Evolutionary conservation across 2,888 invertebrate genomes (phyloP), one percentile per base, ranked within the genome.

Genomic region (Melanargia galathea): DNA sequence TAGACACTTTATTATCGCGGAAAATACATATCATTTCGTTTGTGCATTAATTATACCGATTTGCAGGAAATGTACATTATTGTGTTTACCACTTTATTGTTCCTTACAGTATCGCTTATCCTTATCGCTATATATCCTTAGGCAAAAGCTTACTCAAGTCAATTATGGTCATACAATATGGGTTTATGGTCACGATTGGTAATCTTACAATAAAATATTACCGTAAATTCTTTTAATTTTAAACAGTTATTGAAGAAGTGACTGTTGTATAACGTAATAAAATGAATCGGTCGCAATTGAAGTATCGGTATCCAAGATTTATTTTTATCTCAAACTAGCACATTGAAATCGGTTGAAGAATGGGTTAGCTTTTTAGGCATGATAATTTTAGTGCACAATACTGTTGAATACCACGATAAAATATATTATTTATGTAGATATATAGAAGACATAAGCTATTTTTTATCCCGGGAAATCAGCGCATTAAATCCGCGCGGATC

Each of bases 1-100:
- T 71, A 65, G 68, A 72, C 72, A 68, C 71, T 69, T 57, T 71
- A 73, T 64, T 72, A 66, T 71, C 66, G 60, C 73, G 73, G 74
- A 75, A 77, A 73, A 71, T 66, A 66, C 67, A 66, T 69, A 30
- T 5, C 20, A 60, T 18, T 46, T 52, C 20, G 22, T 57, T 45
- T 18, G 8, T 16, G 24, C 18, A 18, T 30, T 38, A 45, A 52
- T 58, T 46, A 58, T 20, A 48, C 3, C 3, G 26, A 45, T 48
- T 45, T 43, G 18, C 18, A 55, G 64, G 64, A 64, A 64, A 38
- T 60, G 38, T 22, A 22, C 22, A 55, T 63, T 63, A 48, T 49
- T 55, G n/a, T 55, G 11, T 60, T 60, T 33, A 43, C 30, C 10
- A 24, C 48, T 49, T 62, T 48, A 57, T 45, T 30, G 54, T 58